These are phyloP conservation scores for Pelobates cultripes DNA, from an alignment of 2,797 vertebrate genomes.

Conservation along the genomic window DNA sequence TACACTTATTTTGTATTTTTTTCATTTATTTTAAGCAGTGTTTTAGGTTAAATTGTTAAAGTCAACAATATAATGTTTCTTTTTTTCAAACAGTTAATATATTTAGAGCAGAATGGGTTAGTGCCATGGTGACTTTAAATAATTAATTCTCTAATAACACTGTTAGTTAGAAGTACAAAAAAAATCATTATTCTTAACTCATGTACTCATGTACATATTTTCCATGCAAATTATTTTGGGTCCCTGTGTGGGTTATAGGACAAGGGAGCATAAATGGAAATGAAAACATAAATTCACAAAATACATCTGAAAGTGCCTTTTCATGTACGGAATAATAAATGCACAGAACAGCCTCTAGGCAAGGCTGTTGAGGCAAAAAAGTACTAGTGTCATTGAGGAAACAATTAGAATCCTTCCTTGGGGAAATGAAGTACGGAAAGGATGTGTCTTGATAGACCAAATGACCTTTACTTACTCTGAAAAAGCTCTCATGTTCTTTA, in stretches of 20 bases:
- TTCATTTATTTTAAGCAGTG: too few species aligned
- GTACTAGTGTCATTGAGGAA: slow-evolving; percentile 69
- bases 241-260: slow-evolving; percentile 64
- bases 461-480: slow-evolving; percentile 73
- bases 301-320: slow-evolving; percentile 72
- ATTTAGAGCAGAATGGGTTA: not conserved
- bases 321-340: slow-evolving; percentile 71
- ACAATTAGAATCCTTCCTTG: slow-evolving; percentile 71
- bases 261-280: slow-evolving; percentile 67
- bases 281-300: slow-evolving; percentile 70
- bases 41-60: too few species aligned
- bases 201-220: slow-evolving; percentile 60
- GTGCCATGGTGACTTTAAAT: not conserved
- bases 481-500: slow-evolving; percentile 66
- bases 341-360: slow-evolving; percentile 66
- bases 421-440: slow-evolving; percentile 68
- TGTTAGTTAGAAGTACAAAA: slow-evolving; percentile 34
- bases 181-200: slow-evolving; percentile 59
- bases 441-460: slow-evolving; percentile 68
- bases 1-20: too few species aligned
- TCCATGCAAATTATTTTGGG: slow-evolving; percentile 69
- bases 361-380: slow-evolving; percentile 71
- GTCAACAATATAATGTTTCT: too few species aligned
- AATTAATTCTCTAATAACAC: slow-evolving; percentile 31
- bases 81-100: not conserved